Percentiles rank a stretch among this genome's conserved stretches.
Evolutionary conservation across 2,113 vertebrate genomes (phyloP).

Genomic region (Calidris pygmaea): DNA sequence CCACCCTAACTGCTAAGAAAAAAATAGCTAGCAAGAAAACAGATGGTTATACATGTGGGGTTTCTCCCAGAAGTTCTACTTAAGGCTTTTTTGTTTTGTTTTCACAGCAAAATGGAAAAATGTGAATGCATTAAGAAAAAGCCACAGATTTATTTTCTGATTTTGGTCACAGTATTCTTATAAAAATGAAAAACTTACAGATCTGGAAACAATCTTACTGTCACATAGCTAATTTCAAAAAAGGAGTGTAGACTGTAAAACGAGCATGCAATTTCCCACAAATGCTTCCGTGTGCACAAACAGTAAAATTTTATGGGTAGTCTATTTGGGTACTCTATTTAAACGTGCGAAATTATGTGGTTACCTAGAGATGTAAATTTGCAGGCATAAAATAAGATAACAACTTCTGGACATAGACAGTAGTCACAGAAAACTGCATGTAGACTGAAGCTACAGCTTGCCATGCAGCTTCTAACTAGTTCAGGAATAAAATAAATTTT

Average conservation of each 20-base stretch:
- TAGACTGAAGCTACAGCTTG: neutral
- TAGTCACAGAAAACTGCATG: neutral
- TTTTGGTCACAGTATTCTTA: constrained; percentile 23
- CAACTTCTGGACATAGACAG: neutral
- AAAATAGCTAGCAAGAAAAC: constrained; percentile 38
- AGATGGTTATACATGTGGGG: constrained; percentile 70
- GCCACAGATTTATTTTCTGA: constrained; percentile 26
- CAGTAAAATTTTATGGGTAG: neutral
- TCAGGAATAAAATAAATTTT: neutral
- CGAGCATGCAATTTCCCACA: neutral
- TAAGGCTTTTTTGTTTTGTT: constrained; percentile 13
- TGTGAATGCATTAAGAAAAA: neutral
- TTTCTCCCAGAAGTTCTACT: constrained; percentile 37
- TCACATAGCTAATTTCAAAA: constrained; percentile 27
- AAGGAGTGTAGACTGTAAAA: constrained; percentile 1
- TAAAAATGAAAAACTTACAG: constrained; percentile 23
- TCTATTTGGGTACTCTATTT: constrained; percentile 1
- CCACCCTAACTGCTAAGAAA: neutral
- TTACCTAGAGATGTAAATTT: neutral
- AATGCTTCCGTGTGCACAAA: neutral
- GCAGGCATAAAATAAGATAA: neutral
- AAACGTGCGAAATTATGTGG: neutral
- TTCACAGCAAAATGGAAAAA: constrained; percentile 48
- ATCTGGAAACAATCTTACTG: constrained; percentile 53
- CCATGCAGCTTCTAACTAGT: neutral